phyloP scores from a whole-genome alignment of 2,797 vertebrate genomes.

The Clarias platycephalus region DNA sequence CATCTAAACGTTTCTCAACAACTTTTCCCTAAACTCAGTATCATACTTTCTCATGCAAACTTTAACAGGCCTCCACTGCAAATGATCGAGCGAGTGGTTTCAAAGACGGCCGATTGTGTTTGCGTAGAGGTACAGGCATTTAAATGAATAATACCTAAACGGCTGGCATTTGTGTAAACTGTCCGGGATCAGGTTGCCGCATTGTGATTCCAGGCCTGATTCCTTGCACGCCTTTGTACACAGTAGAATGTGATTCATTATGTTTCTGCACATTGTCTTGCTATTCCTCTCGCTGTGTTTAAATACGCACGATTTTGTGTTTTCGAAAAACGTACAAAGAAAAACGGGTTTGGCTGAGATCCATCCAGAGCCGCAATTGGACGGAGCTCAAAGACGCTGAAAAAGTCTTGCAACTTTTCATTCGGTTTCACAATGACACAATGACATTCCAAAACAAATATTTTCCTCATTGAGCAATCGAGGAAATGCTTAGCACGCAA shows the following conservation, averaged over 20 bases:
- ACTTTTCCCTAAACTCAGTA: neutral
- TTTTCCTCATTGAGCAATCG: conserved; percentile 27
- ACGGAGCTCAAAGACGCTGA: conserved; percentile 31
- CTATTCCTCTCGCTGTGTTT: conserved; percentile 16
- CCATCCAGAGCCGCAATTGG: conserved; percentile 24
- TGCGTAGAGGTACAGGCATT: neutral
- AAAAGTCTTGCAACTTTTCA: conserved; percentile 20
- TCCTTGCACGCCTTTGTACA: conserved; percentile 18
- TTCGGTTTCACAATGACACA: conserved; percentile 48
- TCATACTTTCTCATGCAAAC: neutral
- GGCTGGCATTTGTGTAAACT: conserved; percentile 26
- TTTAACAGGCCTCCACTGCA: neutral
- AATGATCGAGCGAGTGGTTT: neutral
- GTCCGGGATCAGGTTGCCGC: conserved; percentile 28
- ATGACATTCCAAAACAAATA: conserved; percentile 47
- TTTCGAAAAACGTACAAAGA: conserved; percentile 25
- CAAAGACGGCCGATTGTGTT: neutral
- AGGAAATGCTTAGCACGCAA: conserved; percentile 48
- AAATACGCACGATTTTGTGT: conserved; percentile 25
- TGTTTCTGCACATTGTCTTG: conserved; percentile 20
- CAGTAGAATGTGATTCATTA: conserved; percentile 7
- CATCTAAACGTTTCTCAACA: too few species aligned
- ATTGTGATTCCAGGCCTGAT: conserved; percentile 11
- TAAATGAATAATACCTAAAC: conserved; percentile 17
- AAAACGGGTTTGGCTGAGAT: conserved; percentile 7